A percentile compares a stretch with the other conserved stretches of the same genome.
phyloP scores from a whole-genome alignment of 1,140 invertebrate species.

The Hycleus cichorii region DNA sequence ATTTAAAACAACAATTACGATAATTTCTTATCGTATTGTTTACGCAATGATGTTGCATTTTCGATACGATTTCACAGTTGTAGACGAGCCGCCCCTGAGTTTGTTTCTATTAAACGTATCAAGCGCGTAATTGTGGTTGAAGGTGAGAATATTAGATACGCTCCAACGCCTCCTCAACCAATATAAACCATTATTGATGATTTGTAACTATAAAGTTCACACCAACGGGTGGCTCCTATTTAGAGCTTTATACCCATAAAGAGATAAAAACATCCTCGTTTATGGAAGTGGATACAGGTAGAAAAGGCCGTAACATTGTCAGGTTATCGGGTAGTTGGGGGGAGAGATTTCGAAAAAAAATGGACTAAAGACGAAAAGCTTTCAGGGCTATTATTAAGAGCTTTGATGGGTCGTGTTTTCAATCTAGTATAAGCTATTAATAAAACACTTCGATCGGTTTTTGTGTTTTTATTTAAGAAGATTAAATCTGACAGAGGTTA shows the following conservation, averaged over 20 bases:
- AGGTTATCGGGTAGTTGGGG: conserved; percentile 15
- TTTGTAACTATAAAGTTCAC: conserved; percentile 9
- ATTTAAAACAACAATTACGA: too few relatives aligned
- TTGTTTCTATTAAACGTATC: conserved; percentile 11
- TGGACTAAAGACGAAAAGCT: conserved; percentile 9
- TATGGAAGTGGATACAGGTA: too few relatives aligned
- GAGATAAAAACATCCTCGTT: neutral
- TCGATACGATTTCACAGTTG: too few relatives aligned
- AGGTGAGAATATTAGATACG: conserved; percentile 19
- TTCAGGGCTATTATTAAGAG: conserved; percentile 13
- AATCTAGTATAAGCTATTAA: conserved; percentile 11
- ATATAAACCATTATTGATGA: neutral
- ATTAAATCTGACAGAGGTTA: conserved; percentile 2
- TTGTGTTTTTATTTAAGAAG: conserved; percentile 9
- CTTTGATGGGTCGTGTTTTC: conserved; percentile 12
- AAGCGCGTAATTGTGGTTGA: conserved; percentile 10
- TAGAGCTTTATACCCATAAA: conserved; percentile 14
- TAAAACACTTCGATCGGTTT: conserved; percentile 6
- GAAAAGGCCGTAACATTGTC: too few relatives aligned
- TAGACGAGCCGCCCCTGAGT: conserved; percentile 16
- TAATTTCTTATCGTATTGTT: too few relatives aligned
- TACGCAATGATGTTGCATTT: too few relatives aligned
- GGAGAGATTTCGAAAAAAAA: neutral
- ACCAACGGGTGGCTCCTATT: conserved; percentile 19
- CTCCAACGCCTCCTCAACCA: conserved; percentile 15